phyloP scores from a whole-genome alignment of 2,113 vertebrate species.

The Loxodonta africana region DNA sequence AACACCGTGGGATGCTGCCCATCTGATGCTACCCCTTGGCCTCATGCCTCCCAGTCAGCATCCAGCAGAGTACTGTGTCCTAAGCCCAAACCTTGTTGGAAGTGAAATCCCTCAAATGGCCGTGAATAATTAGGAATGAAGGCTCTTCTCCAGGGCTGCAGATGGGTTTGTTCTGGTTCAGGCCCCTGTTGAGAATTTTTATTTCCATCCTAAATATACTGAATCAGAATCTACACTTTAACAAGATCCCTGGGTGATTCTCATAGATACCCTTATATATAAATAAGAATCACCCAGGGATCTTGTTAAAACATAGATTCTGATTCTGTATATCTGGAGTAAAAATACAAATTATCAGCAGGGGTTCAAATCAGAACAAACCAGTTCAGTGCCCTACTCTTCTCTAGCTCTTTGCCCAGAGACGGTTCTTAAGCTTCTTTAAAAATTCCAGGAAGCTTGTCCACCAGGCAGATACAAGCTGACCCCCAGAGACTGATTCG shows the following conservation, averaged over 20 bases:
- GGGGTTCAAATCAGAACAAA: no score
- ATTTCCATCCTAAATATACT: no score
- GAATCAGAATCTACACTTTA: no score
- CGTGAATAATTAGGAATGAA: neutral
- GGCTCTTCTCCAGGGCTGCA: neutral
- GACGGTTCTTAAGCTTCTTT: neutral
- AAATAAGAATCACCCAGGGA: no score
- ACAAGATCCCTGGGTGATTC: no score
- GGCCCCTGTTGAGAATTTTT: no score
- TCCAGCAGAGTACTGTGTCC: neutral
- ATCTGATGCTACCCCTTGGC: neutral
- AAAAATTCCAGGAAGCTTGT: neutral
- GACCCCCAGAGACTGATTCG: neutral
- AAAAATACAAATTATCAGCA: no score
- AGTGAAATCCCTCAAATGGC: neutral
- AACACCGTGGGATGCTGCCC: neutral
- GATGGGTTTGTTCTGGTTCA: no score
- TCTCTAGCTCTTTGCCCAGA: neutral
- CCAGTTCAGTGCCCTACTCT: neutral
- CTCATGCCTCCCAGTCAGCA: neutral
- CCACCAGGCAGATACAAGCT: neutral
- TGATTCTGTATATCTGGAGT: no score
- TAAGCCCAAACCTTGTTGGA: neutral
- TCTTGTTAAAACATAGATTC: no score
- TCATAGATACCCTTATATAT: no score